Evolutionary conservation across 2,797 vertebrate species (phyloP), one percentile per base, ranked within the genome.

Genomic region (Ceyx erithaca): DNA sequence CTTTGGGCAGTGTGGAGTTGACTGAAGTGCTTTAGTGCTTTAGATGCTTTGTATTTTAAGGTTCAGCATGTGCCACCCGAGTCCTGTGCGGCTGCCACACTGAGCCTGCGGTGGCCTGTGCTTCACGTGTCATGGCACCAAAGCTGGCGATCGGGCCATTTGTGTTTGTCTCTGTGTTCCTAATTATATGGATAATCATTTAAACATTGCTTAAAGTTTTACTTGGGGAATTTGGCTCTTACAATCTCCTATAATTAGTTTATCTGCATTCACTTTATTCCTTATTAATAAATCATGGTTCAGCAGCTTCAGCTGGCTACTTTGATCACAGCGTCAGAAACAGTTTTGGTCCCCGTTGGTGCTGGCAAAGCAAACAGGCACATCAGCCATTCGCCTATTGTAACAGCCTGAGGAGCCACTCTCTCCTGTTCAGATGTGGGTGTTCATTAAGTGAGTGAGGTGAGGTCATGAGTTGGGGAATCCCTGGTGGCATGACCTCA

Each of bases 251-350:
- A 82, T 97, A 97, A 97, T 97, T 93, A 97, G 93, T 89, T 89
- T 95, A 94, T 97, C 94, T 95, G 93, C 95, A 96, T 98, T 96
- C 96, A 92, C 94, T 97, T 97, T 98, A 97, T 96, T 87, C 85
- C 73, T 94, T 90, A 97, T 97, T 97, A 97, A 97, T 97, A 97
- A 97, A 93, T 94, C 63, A 96, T 94, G 87, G 87, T 76, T 93
- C n/a, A 46, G 58, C 35, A 10, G 41, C 90, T 95, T 72, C 92
- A 89, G 84, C 66, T 1, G 4, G n/a, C 41, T 48, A 8, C 93
- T 98, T 97, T 97, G 96, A 97, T 98, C 18, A 16, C 12, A 7
- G 40, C 33, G 57, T 25, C 91, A 22, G 84, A 57, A 95, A 28
- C 51, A 57, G 40, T 78, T 90, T 55, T 17, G 2, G 88, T 96